Evolutionary conservation across 2,113 vertebrate species (phyloP), one percentile per base, ranked within the genome.

Genomic region (Octodon degus): DNA sequence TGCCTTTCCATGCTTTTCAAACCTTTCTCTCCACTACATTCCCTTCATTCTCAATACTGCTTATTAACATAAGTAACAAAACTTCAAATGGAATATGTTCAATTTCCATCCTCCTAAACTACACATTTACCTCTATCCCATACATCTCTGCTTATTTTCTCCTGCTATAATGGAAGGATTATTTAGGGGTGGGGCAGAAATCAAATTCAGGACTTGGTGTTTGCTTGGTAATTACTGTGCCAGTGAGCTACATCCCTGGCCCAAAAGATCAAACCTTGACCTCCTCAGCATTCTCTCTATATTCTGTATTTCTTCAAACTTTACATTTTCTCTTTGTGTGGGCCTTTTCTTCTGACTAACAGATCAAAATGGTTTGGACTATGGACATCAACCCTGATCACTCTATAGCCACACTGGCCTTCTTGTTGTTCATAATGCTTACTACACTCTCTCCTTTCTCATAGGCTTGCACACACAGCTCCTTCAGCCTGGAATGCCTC

Each of bases 41-140:
- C 25, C 58, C 65, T 96, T 90, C 50, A 67, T 55, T 37, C 30
- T 87, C 67, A 13, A 83, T 85, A 7, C 32, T 58, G 27, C 27
- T 87, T 55, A 80, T 72, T 72, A 72, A 62, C 12, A 70, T 58
- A 95, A 88, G 76, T 70, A 84, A 85, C 3, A 94, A 86, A 86
- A 7, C 30, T 93, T 92, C 62, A 84, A 63, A 60, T 72, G 67
- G 53, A 77, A 43, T 80, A 85, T 9, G 34, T 20, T 74, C 58
- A 9, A 1, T 50, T 79, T 94, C 62, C 30, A 77, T 40, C 37
- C 87, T 77, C 58, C 8, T 50, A 47, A 91, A 40, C 27, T 47
- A 20, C 7, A 55, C 19, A 53, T 20, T 43, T 34, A 25, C 20
- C 72, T 89, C 74, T 65, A 58, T 9, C 25, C 30, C 16, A 20